phyloP scores from a whole-genome alignment of 2,888 invertebrate species.

The Lasioglossum zephyrum region DNA sequence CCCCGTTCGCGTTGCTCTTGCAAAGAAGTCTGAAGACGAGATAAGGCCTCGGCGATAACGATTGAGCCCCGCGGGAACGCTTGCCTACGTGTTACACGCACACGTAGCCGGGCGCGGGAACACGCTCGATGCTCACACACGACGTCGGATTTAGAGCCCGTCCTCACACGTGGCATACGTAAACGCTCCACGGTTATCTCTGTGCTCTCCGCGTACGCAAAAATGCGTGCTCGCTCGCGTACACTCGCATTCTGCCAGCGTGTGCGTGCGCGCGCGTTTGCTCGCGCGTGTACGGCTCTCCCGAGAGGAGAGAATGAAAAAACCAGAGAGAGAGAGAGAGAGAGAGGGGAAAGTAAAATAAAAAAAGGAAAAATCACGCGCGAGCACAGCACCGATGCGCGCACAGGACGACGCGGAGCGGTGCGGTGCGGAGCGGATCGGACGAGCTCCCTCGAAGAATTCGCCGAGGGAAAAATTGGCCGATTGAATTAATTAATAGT shows the following conservation, averaged over 20 bases:
- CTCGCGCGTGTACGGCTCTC: background rate
- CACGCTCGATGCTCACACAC: slow-evolving; percentile 65
- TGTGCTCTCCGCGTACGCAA: slow-evolving; percentile 45
- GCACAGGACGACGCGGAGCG: background rate
- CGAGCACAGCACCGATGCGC: slow-evolving; percentile 20
- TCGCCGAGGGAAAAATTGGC: slow-evolving; percentile 57
- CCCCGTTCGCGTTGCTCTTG: slow-evolving; percentile 77
- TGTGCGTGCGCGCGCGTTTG: background rate
- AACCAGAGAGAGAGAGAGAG: slow-evolving; percentile 11
- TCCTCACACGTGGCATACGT: slow-evolving; percentile 63
- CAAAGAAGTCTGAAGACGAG: slow-evolving; percentile 80
- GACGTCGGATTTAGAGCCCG: slow-evolving; percentile 62
- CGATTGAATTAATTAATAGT: slow-evolving; percentile 62
- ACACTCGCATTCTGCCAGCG: background rate
- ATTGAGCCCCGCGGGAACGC: slow-evolving; percentile 82
- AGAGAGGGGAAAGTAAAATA: slow-evolving; percentile 6
- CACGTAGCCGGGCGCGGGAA: slow-evolving; percentile 37
- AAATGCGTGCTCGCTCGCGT: slow-evolving; percentile 36
- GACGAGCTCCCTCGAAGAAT: slow-evolving; percentile 44
- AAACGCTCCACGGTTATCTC: slow-evolving; percentile 30
- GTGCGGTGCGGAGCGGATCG: background rate
- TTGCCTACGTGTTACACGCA: slow-evolving; percentile 76
- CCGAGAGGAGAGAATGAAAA: background rate
- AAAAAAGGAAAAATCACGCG: slow-evolving; percentile 44
- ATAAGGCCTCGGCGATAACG: slow-evolving; percentile 83